Evolutionary conservation across 2,797 vertebrate species (phyloP).

Genomic region (Eremophila alpestris): DNA sequence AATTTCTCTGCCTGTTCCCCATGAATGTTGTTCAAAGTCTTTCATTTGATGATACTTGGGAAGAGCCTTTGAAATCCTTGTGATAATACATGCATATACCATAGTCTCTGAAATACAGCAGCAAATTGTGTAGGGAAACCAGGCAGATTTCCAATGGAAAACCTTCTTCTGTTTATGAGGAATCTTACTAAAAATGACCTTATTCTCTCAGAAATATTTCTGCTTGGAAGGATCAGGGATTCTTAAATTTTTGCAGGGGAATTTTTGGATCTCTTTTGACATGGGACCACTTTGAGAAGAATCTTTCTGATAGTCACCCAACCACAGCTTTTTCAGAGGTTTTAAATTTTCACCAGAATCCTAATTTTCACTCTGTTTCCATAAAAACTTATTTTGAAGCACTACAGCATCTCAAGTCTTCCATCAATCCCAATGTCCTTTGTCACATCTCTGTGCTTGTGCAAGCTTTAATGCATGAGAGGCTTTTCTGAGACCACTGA

Average conservation of each 20-base stretch:
- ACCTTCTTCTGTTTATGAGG: background rate
- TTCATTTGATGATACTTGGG: background rate
- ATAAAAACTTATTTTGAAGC: background rate
- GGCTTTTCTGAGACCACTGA: background rate
- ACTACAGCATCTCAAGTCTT: background rate
- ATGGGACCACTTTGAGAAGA: background rate
- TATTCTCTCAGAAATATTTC: background rate
- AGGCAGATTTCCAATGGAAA: background rate
- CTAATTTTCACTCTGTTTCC: background rate
- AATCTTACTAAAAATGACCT: background rate
- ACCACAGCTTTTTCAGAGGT: background rate
- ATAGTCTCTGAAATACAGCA: background rate
- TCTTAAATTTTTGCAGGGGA: background rate
- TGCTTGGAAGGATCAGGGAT: background rate
- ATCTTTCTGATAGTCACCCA: background rate
- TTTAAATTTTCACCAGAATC: background rate
- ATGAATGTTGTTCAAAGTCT: background rate
- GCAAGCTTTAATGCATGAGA: background rate
- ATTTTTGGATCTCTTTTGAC: background rate
- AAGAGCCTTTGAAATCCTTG: background rate
- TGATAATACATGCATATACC: background rate
- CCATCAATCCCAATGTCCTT: accelerated
- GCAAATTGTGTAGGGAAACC: background rate
- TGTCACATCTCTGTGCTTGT: background rate
- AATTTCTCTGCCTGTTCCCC: too few relatives aligned